Percentiles rank a stretch among this genome's conserved stretches.
phyloP scores from a whole-genome alignment of 2,113 vertebrate genomes.

The Notarius quadriscutis region DNA sequence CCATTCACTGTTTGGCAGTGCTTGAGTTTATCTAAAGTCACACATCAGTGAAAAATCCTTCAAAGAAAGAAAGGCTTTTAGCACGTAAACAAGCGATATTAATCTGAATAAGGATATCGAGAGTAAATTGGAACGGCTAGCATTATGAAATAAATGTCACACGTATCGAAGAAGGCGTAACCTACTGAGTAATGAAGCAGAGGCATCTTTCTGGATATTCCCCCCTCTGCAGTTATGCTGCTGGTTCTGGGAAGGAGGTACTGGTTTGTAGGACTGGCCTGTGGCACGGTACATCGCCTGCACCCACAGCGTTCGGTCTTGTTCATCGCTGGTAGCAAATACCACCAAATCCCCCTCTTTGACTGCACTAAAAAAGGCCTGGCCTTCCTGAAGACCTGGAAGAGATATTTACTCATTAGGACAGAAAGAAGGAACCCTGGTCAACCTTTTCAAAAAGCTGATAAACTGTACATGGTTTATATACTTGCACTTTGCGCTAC shows the following conservation, averaged over 20 bases:
- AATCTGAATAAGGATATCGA: constrained; percentile 3
- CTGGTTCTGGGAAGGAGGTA: constrained; percentile 80
- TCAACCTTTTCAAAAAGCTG: neutral
- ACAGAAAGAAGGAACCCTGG: neutral
- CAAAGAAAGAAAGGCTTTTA: constrained; percentile 3
- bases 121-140: neutral
- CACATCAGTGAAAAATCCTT: neutral
- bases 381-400: constrained; percentile 89
- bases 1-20: constrained; percentile 19
- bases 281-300: constrained; percentile 97
- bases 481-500: neutral
- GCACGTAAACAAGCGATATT: neutral
- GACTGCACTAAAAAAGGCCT: constrained; percentile 90
- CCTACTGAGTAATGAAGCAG: constrained; percentile 82
- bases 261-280: constrained; percentile 94
- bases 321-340: constrained; percentile 92
- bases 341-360: constrained; percentile 92
- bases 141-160: neutral
- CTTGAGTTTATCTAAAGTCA: neutral
- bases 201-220: constrained; percentile 67
- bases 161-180: constrained; percentile 37
- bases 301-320: constrained; percentile 90
- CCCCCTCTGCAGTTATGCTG: constrained; percentile 82
- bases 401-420: neutral
- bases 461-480: neutral